Conservation (phyloP, 1,140 invertebrate genomes). For the Drosophila pectinifera region DNA sequence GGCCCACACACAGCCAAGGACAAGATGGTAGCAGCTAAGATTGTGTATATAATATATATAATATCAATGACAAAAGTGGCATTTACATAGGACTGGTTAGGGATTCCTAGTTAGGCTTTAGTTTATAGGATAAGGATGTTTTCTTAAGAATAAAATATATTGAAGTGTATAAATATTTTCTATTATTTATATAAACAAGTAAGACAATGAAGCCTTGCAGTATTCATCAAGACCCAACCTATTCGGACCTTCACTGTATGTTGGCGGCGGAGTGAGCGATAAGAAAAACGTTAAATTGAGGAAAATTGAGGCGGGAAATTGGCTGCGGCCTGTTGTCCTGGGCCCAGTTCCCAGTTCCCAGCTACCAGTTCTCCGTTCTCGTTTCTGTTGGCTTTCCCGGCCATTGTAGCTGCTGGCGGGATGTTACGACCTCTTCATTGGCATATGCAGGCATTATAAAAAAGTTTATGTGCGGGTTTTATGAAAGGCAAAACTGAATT, state of each 20-base stretch:
- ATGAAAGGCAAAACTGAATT: conserved; percentile 65
- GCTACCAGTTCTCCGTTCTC: neutral
- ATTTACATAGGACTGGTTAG: too few relatives aligned
- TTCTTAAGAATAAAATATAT: too few relatives aligned
- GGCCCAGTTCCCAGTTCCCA: neutral
- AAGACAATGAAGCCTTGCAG: neutral
- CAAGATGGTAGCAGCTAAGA: neutral
- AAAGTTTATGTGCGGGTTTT: conserved; percentile 58
- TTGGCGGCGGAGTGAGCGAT: too few relatives aligned
- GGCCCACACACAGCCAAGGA: neutral
- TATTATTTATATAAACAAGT: too few relatives aligned
- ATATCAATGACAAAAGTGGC: too few relatives aligned
- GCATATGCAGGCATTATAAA: conserved; percentile 62
- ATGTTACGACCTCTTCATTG: conserved; percentile 44
- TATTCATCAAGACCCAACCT: neutral
- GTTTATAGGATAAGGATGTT: too few relatives aligned
- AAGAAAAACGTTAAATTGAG: conserved; percentile 18
- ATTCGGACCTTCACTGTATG: too few relatives aligned
- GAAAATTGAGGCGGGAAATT: conserved; percentile 8
- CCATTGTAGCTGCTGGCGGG: conserved; percentile 7
- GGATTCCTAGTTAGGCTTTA: too few relatives aligned
- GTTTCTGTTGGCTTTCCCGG: neutral
- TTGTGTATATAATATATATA: too few relatives aligned
- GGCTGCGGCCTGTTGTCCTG: neutral
- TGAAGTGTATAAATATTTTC: too few relatives aligned